phyloP scores from a whole-genome alignment of 1,140 invertebrate genomes.

The Meloidogyne floridensis region DNA sequence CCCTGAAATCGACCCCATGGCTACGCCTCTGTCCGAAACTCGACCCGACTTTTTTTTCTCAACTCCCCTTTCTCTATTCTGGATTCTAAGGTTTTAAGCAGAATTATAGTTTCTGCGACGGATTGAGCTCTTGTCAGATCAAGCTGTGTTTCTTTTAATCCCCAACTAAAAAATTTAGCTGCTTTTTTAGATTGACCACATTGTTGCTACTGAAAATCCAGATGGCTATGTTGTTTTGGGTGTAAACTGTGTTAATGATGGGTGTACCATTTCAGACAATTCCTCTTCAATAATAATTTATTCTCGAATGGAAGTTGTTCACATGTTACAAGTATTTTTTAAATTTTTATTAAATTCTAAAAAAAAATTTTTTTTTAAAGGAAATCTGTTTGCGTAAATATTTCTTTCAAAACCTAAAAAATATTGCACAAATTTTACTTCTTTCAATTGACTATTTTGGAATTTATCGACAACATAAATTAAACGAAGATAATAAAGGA shows the following conservation, averaged over 20 bases:
- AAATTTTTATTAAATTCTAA: neutral
- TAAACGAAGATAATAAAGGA: neutral
- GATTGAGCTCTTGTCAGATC: no score
- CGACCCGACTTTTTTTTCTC: no score
- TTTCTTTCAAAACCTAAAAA: constrained; percentile 11
- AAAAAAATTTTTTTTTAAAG: constrained; percentile 11
- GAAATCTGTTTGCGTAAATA: constrained; percentile 18
- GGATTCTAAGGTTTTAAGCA: no score
- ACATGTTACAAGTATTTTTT: constrained; percentile 33
- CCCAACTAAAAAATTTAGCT: no score
- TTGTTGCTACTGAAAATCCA: constrained; percentile 27
- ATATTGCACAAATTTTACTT: constrained; percentile 26
- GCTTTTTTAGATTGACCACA: constrained; percentile 28
- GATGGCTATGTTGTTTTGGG: constrained; percentile 30
- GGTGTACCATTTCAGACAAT: neutral
- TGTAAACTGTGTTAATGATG: constrained; percentile 16
- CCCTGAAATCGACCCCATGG: no score
- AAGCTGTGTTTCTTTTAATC: neutral
- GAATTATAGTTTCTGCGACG: no score
- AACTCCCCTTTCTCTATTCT: no score
- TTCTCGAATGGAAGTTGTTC: constrained; percentile 31
- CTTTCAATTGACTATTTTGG: constrained; percentile 29
- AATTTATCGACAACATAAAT: neutral
- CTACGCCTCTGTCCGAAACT: no score
- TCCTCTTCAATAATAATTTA: constrained; percentile 31